Base-by-base conservation (phyloP, 2,113 vertebrate species). In the Machaerirhynchus nigripectus region DNA sequence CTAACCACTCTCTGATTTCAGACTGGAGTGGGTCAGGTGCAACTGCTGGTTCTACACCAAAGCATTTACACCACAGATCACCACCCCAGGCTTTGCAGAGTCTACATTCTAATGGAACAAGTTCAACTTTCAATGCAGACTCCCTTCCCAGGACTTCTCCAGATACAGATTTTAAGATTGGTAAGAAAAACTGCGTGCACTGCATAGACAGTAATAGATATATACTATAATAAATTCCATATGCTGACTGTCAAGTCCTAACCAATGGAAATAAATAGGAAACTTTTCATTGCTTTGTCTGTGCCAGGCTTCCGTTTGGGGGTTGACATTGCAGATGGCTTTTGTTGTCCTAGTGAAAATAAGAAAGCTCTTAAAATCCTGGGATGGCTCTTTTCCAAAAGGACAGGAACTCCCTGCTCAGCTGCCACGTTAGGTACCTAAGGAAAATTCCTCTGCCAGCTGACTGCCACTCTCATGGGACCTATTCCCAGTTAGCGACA, bases 1-100 rank as follows among this genome's bases (percentile, higher is more conserved):
- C 22, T 87, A 69, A 69, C 23, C 16, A 3, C 14, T 47, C 37
- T 97, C 39, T 95, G 19, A 27, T 98, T 98, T 92, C 95, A 99
- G 99, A 98, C 44, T 98, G 98, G 96, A 98, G 96, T 57, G 97
- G 74, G 28, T 96, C 96, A 63, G 94, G 75, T 63, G 95, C 90
- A 50, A 71, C 46, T n/a, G 81, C 92, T 67, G 91, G 35, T 31
- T 56, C 64, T 84, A 98, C 97, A 84, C 64, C 96, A 90, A 77
- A 88, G 91, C 35, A 90, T 46, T 73, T 96, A 23, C 93, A 96
- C 30, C 95, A 92, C 80, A 96, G 70, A 52, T 92, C 92, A 65
- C 91, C 81, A 2, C 73, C 89, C 16, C 96, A 96, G 49, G 97
- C 97, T 13, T 68, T 97, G 40, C 79, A 86, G 56, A 98, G 49